Evolutionary conservation across 2,113 vertebrate species (phyloP), one percentile per base, ranked within the genome.

Genomic region (Bos indicus): DNA sequence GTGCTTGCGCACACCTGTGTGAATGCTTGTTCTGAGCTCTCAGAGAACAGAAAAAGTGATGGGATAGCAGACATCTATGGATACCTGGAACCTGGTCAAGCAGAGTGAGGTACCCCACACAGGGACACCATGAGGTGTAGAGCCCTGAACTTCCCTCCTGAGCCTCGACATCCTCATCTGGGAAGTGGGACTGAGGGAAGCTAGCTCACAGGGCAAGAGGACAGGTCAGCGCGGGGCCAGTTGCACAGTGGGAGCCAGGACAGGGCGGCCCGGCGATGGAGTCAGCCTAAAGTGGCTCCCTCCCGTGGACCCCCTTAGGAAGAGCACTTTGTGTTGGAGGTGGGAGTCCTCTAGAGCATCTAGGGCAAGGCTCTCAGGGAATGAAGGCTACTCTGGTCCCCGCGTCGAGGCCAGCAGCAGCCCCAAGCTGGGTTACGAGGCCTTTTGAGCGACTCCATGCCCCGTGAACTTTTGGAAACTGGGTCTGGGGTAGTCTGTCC

Each of bases 331-430:
- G 21, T 36, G 30, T 71, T 43, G 2, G 52, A 56, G 36, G 19
- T 13, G 0, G 54, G 26, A 3, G 33, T 54, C 64, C 60, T 78
- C 7, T 7, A n/a, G 77, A 26, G 6, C 62, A 77, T 21, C 59
- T 2, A 28, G 12, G 51, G 17, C 14, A 54, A 13, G 2, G 46
- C 57, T 64, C 46, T n/a, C 21, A 40, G 89, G 40, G 62, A 60
- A 78, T 14, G 26, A 51, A 48, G 40, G 19, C 57, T 19, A 2
- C 13, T 5, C 6, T 0, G 1, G 19, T 33, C 40, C 30, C 16
- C 17, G 11, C 0, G 1, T 26, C 2, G 1, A 6, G 17, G 26
- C 8, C 6, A 0, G 11, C 62, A 11, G 52, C 5, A 14, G 13
- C 33, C 21, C 21, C 46, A 17, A 12, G 33, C 25, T 59, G 3